These are phyloP conservation scores for Beaufortia kweichowensis DNA, from an alignment of 2,113 vertebrate species.

Conservation along the genomic window DNA sequence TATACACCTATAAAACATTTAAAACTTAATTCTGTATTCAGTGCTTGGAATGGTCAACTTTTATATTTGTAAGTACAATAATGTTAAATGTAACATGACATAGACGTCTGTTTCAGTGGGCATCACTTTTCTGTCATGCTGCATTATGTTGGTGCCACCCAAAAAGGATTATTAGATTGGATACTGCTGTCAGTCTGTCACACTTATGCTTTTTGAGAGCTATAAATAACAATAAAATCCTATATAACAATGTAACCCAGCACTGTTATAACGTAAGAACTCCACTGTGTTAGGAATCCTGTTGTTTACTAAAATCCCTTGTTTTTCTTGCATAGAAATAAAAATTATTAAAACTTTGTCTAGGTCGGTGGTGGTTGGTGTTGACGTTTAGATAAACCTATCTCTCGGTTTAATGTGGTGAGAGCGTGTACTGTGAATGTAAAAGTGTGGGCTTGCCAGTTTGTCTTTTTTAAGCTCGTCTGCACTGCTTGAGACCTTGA, in stretches of 20 bases:
- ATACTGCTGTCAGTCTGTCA: too few relatives aligned
- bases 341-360: neutral
- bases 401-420: neutral
- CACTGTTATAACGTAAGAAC: neutral
- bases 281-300: neutral
- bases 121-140: too few relatives aligned
- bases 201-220: neutral
- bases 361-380: neutral
- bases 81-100: too few relatives aligned
- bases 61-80: too few relatives aligned
- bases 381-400: neutral
- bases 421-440: neutral
- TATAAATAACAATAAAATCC: neutral
- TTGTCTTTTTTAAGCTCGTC: neutral
- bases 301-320: neutral
- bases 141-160: neutral
- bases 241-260: neutral
- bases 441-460: neutral
- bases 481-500: constrained; percentile 18
- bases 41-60: too few relatives aligned
- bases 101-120: too few relatives aligned
- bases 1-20: too few relatives aligned
- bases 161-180: neutral
- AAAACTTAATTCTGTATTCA: too few relatives aligned
- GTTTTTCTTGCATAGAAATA: neutral